Base-by-base conservation (phyloP, 2,888 invertebrate species). In the Prosopocoilus inquinatus region DNA sequence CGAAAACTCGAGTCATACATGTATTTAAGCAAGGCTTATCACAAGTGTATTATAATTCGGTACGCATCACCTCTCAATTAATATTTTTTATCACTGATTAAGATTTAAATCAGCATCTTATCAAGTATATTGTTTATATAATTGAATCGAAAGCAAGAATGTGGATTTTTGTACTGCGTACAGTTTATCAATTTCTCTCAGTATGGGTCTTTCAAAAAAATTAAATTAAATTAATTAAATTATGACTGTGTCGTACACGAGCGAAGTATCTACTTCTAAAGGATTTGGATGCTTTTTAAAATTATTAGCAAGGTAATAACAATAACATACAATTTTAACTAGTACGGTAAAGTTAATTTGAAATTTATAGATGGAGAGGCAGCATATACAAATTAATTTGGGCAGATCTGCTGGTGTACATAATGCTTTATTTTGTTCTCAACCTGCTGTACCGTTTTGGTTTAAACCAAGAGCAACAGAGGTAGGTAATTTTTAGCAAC, bases 331-430 rank as follows among this genome's bases (percentile, higher is more conserved):
- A 28, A 3, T 28, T 28, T 28, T 5, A 28, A 28, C 20, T 28
- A 28, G 1, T 28, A 33, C n/a, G n/a, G n/a, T 39, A n/a, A 12
- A 44, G 35, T 35, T 15, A 13, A 36, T n/a, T 5, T 16, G 9
- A 49, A 12, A n/a, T 45, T 85, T 85, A 60, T 81, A 94, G 94
- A 82, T 96, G 96, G 96, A 86, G 87, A 64, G 96, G 95, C 41
- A 95, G 95, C 74, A 91, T 96, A 69, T 96, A 96, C 84, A 96
- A 96, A 78, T 79, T 96, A 64, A 89, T 96, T 59, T 96, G 94
- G 94, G 81, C 91, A 64, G 96, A 96, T 75, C 81, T 95, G 50
- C 71, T 91, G 28, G 81, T 91, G 50, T 96, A 93, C 75, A 81
- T 93, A 58, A 78, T 84, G 34, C 74, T 89, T 51, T 96, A 94